phyloP scores from a whole-genome alignment of 1,140 invertebrate genomes.

The Drosophila lowei region DNA sequence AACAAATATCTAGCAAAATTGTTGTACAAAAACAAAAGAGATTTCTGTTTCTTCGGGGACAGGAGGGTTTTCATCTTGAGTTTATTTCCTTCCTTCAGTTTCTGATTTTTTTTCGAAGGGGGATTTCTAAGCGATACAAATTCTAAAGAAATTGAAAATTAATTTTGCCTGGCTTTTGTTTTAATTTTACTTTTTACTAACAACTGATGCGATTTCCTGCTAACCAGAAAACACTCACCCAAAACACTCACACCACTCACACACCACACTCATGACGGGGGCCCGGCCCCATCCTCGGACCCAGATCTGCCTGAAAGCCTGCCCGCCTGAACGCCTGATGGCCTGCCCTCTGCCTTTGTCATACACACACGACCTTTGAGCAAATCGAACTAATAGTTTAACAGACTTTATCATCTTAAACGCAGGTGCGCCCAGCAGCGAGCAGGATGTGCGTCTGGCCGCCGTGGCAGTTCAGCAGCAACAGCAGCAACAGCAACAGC shows the following conservation, averaged over 20 bases:
- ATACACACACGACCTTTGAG: slow-evolving; percentile 52
- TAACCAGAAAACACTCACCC: slow-evolving; percentile 6
- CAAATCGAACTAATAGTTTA: slow-evolving; percentile 76
- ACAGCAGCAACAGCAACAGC: slow-evolving; percentile 64
- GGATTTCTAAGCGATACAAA: background rate
- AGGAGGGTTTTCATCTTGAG: background rate
- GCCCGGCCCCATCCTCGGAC: slow-evolving; percentile 21
- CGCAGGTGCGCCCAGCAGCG: slow-evolving; percentile 89
- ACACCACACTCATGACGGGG: slow-evolving; percentile 23
- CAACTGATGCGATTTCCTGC: slow-evolving; percentile 28
- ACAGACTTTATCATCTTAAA: slow-evolving; percentile 83
- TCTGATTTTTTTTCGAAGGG: slow-evolving; percentile 3
- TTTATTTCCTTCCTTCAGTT: slow-evolving; percentile 1
- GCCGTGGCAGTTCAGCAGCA: slow-evolving; percentile 73
- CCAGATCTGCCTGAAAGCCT: slow-evolving; percentile 28
- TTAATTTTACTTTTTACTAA: slow-evolving; percentile 15
- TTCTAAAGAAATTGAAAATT: slow-evolving; percentile 6
- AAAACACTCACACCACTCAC: slow-evolving; percentile 7
- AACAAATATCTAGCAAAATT: slow-evolving; percentile 26
- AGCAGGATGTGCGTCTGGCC: slow-evolving; percentile 85
- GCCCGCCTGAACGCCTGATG: slow-evolving; percentile 13
- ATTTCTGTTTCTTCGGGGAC: slow-evolving; percentile 6
- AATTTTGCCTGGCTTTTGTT: slow-evolving; percentile 23
- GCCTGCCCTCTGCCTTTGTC: slow-evolving; percentile 46
- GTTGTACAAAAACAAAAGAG: slow-evolving; percentile 1